Base-by-base conservation (phyloP, 1,140 invertebrate species). In the Drosophila parvula region DNA sequence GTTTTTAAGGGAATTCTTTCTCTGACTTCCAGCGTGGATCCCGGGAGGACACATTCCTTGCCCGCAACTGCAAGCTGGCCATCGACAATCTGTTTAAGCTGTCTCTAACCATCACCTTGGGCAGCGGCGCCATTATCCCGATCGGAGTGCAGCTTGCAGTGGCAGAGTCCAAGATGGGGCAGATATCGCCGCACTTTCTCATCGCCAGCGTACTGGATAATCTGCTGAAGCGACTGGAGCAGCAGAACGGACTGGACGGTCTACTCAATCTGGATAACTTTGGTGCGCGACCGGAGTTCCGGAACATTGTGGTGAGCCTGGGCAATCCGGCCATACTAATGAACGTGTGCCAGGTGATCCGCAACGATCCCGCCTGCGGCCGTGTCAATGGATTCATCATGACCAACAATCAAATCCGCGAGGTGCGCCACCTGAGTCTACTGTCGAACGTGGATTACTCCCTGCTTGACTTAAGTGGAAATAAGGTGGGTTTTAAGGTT, bases 61-160 rank as follows among this genome's bases (percentile, higher is more conserved):
- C 40, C 1, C 73, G 83, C 3, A 40, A 60, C 43, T 86, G 83
- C 36, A 88, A 73, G 22, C 16, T 43, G 10, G 84, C 83, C 4
- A 28, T 86, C 22, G 84, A 88, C 18, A 82, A 77, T 28, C 61
- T 86, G 5, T 86, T 86, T 12, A 48, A 55, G 4, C 50, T 40
- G 28, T 38, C 50, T 0, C 68, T 86, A 1, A 58, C 27, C 10
- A 59, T 86, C 1, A 40, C 28, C 22, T 11, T 79, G 4, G 4
- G 27, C 1, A 44, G 34, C 0, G 64, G 74, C 8, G 36, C 27
- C 2, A 5, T 28, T 3, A 14, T 85, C 0, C 27, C 47, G 0
- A 55, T 85, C 9, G 48, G 38, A 9, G 79, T 76, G 2, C 68
- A 70, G 34, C 38, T 86, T 0, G 86, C 78, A 27, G 79, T 82